Conservation (phyloP, 2,113 vertebrate genomes). For the Hystrix cristata region DNA sequence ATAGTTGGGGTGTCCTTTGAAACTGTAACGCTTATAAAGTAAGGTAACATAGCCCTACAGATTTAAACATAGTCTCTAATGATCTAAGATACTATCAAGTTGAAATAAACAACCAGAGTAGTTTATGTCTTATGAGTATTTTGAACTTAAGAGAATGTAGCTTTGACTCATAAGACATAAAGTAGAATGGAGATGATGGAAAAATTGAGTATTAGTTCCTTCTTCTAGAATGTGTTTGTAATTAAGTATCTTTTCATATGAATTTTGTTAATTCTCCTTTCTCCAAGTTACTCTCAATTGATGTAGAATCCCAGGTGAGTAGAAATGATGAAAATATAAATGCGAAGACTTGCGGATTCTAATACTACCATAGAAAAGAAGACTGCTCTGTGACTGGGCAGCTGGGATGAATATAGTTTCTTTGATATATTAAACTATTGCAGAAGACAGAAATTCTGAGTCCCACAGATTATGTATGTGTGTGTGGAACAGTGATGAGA, state of each 20-base stretch:
- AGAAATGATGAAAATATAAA: slow-evolving; percentile 8
- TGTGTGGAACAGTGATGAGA: not conserved
- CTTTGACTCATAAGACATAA: not conserved
- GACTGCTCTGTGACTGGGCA: not conserved
- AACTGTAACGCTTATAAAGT: not conserved
- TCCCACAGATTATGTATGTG: not conserved
- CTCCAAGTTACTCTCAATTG: not conserved
- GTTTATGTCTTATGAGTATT: not conserved
- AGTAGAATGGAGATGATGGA: not conserved
- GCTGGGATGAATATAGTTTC: not conserved
- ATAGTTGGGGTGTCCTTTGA: not conserved
- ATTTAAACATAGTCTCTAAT: not conserved
- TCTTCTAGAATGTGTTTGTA: not conserved
- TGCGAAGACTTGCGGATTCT: not conserved
- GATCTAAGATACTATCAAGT: not conserved
- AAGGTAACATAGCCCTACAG: not conserved
- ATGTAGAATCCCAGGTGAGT: not conserved
- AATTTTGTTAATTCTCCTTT: not conserved
- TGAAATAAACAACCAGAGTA: slow-evolving; percentile 3
- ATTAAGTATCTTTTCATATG: not conserved
- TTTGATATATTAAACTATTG: not conserved
- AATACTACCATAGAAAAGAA: not conserved
- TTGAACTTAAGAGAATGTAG: not conserved
- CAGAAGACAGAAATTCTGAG: not conserved
- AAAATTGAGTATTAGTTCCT: not conserved